Percentiles rank a stretch among this genome's conserved stretches.
Evolutionary conservation across 2,888 invertebrate species (phyloP).

Genomic region (Gisinianus flammeolus): DNA sequence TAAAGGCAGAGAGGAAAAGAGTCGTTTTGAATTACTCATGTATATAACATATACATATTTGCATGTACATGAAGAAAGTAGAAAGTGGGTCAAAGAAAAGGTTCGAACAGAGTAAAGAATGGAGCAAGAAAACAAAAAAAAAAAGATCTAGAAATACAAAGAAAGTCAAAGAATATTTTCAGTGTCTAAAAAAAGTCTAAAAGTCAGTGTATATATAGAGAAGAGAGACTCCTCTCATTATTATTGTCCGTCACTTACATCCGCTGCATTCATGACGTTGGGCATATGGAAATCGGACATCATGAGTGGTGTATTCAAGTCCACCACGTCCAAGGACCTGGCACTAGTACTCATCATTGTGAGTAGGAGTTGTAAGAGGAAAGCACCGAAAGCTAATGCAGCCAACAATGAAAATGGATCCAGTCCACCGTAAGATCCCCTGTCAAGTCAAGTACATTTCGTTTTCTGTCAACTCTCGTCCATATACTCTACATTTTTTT

Average conservation of each 20-base stretch:
- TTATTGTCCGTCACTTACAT: slow-evolving; percentile 53
- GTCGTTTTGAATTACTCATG: no score
- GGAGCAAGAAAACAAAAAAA: neutral
- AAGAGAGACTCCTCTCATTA: neutral
- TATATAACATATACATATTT: no score
- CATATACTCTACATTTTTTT: neutral
- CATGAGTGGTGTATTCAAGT: slow-evolving; percentile 57
- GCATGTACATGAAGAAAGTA: no score
- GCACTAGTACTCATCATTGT: slow-evolving; percentile 57
- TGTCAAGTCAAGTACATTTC: slow-evolving; percentile 20
- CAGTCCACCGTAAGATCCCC: slow-evolving; percentile 40
- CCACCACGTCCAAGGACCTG: slow-evolving; percentile 57
- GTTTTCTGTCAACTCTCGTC: neutral
- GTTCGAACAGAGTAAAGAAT: neutral
- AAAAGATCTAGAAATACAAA: neutral
- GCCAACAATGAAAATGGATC: slow-evolving; percentile 58
- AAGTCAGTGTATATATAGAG: neutral
- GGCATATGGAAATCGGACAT: slow-evolving; percentile 59
- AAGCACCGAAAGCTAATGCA: slow-evolving; percentile 58
- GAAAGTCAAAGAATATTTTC: neutral
- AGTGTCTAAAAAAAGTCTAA: neutral
- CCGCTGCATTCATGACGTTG: slow-evolving; percentile 55
- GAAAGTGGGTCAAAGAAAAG: neutral
- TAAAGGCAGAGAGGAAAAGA: neutral
- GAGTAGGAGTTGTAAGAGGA: slow-evolving; percentile 57